Evolutionary conservation across 2,797 vertebrate genomes (phyloP).

Genomic region (Eospalax fontanierii): DNA sequence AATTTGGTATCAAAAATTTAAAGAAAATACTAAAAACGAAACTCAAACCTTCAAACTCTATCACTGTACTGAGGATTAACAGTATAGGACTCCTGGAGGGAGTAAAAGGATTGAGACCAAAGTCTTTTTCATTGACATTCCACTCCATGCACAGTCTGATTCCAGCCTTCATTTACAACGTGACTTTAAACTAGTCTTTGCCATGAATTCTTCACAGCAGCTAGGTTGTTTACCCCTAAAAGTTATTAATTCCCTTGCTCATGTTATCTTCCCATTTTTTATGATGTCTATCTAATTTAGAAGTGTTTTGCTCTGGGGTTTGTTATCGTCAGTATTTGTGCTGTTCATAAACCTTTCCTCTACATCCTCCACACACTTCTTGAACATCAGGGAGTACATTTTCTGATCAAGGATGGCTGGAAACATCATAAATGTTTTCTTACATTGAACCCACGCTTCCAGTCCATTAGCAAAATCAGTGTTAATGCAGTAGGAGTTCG

Average conservation of each 20-base stretch:
- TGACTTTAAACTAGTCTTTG: not conserved
- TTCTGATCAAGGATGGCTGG: not conserved
- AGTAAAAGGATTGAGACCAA: constrained; percentile 3
- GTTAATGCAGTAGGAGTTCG: not conserved
- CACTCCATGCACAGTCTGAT: not conserved
- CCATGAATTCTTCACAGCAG: not conserved
- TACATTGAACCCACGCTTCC: not conserved
- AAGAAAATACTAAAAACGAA: not conserved
- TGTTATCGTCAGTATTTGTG: not conserved
- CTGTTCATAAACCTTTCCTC: not conserved
- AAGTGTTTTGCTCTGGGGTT: not conserved
- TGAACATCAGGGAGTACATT: not conserved
- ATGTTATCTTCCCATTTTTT: not conserved
- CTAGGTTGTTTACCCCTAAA: not conserved
- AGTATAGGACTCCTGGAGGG: not conserved
- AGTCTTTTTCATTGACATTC: not conserved
- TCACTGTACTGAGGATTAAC: not conserved
- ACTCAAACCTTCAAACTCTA: not conserved
- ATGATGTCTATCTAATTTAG: not conserved
- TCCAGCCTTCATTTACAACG: not conserved
- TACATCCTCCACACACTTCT: not conserved
- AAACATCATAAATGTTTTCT: not conserved
- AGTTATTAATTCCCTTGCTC: not conserved
- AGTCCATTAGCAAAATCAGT: not conserved
- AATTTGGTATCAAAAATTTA: not conserved